Percentiles rank a stretch among this genome's conserved stretches.
Conservation (phyloP, 2,113 vertebrate genomes). For the Ginglymostoma cirratum region DNA sequence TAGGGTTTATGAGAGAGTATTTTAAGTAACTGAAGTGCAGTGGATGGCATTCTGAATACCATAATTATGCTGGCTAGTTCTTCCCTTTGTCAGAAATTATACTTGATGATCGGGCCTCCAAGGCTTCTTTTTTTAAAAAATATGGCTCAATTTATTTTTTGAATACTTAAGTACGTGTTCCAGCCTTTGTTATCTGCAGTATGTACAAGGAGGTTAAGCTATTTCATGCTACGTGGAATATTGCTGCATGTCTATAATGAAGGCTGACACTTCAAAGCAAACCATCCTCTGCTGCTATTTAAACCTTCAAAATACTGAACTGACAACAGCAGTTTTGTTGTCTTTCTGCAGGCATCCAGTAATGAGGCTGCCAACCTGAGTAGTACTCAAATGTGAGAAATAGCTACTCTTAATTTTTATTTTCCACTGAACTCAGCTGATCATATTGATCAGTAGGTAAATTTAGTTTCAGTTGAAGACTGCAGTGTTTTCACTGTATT, state of each 20-base stretch:
- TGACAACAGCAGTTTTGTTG: constrained; percentile 51
- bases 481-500: constrained; percentile 95
- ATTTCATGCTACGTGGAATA: constrained; percentile 52
- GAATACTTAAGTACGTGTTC: constrained; percentile 44
- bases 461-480: constrained; percentile 73
- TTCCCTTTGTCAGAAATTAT: constrained; percentile 29
- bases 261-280: constrained; percentile 60
- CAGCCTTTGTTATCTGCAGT: constrained; percentile 54
- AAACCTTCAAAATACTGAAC: constrained; percentile 53
- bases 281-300: constrained; percentile 67
- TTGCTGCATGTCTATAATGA: constrained; percentile 55
- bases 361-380: constrained; percentile 80
- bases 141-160: neutral
- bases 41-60: constrained; percentile 53
- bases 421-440: constrained; percentile 82
- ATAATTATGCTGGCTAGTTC: constrained; percentile 50
- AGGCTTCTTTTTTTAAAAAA: constrained; percentile 16
- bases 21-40: constrained; percentile 57
- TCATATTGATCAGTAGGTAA: constrained; percentile 98
- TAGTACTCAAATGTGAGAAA: constrained; percentile 73
- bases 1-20: constrained; percentile 47
- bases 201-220: constrained; percentile 48
- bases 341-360: constrained; percentile 79
- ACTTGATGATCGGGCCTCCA: constrained; percentile 27
- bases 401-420: constrained; percentile 62